Evolutionary conservation across 2,797 vertebrate species (phyloP).

Genomic region (Leuciscus waleckii): DNA sequence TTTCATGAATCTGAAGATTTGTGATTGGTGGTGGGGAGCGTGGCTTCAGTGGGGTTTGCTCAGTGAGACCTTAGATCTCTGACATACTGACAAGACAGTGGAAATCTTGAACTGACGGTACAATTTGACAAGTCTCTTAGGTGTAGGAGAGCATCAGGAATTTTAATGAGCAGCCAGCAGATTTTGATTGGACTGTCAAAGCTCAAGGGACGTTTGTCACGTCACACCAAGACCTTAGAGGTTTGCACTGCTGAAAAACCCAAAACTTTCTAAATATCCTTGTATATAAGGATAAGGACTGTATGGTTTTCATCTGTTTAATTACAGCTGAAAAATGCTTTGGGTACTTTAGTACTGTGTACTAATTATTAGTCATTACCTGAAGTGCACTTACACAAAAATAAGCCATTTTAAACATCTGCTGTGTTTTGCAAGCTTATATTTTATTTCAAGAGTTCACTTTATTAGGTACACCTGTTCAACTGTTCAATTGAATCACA

Average conservation of each 20-base stretch:
- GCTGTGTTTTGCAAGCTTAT: too few species aligned
- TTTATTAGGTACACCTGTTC: neutral
- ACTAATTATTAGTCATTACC: too few species aligned
- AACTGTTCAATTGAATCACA: neutral
- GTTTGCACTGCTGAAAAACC: constrained; percentile 19
- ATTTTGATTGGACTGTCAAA: constrained; percentile 42
- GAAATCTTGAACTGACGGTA: constrained; percentile 52
- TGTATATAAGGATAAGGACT: neutral
- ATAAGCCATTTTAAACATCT: too few species aligned
- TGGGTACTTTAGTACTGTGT: neutral
- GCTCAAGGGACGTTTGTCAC: constrained; percentile 42
- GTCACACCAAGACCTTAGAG: constrained; percentile 43
- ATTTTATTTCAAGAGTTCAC: too few species aligned
- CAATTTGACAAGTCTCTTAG: constrained; percentile 64
- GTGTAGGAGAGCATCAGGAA: constrained; percentile 56
- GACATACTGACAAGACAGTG: constrained; percentile 56
- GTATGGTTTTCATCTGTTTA: neutral
- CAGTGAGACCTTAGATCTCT: constrained; percentile 57
- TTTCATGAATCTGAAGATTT: constrained; percentile 47
- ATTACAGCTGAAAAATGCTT: neutral
- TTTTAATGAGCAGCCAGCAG: constrained; percentile 54
- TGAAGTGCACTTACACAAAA: too few species aligned
- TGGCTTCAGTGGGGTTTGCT: constrained; percentile 37
- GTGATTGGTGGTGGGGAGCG: constrained; percentile 45
- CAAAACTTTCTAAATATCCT: constrained; percentile 18